Conservation (phyloP, 2,113 vertebrate species). For the Eupsittula cactorum region DNA sequence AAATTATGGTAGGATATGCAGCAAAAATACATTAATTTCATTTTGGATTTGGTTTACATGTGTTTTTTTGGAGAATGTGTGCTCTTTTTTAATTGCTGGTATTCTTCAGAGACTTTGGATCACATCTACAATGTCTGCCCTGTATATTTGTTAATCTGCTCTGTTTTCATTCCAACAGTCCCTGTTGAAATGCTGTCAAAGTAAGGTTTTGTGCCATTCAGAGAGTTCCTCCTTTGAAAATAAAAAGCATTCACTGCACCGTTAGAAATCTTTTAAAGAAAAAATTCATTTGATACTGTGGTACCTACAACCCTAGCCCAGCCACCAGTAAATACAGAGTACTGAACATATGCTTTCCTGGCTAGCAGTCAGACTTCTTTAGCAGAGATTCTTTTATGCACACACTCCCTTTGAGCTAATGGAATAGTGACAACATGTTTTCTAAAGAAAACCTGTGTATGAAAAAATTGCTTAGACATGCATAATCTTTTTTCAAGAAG, state of each 20-base stretch:
- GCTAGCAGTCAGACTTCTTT: constrained; percentile 31
- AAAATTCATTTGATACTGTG: background rate
- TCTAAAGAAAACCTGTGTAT: constrained; percentile 47
- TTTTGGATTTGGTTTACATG: background rate
- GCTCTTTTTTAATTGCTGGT: background rate
- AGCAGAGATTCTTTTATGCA: constrained; percentile 17
- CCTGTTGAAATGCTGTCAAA: background rate
- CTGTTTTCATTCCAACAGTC: background rate
- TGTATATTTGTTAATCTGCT: background rate
- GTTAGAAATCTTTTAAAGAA: background rate
- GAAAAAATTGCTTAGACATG: constrained; percentile 49
- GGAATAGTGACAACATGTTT: constrained; percentile 46
- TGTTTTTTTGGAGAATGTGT: accelerated
- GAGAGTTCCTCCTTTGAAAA: background rate
- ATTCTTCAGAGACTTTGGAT: background rate
- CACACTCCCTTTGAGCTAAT: constrained; percentile 9
- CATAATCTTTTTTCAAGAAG: constrained; percentile 41
- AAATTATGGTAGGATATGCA: background rate
- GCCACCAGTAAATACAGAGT: background rate
- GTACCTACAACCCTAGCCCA: constrained; percentile 3
- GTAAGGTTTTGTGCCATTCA: background rate
- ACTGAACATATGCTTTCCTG: constrained; percentile 41
- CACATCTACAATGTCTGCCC: background rate
- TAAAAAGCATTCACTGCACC: background rate
- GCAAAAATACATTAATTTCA: background rate